Conservation (phyloP, 2,797 vertebrate genomes). For the Euthynnus affinis region DNA sequence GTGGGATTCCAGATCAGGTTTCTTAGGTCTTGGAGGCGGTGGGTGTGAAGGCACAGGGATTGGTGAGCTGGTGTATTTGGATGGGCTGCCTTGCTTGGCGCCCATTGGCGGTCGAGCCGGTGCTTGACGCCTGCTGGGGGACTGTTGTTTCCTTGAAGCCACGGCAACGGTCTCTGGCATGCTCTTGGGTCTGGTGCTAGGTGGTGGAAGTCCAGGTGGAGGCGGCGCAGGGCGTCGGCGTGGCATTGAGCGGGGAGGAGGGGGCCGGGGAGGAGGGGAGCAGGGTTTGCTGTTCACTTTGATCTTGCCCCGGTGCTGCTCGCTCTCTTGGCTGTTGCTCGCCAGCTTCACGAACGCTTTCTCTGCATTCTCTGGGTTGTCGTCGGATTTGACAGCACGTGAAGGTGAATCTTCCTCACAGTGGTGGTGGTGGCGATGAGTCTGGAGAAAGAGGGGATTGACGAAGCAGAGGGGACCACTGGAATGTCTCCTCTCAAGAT, state of each 20-base stretch:
- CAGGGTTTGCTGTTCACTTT: slow-evolving; percentile 74
- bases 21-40: slow-evolving; percentile 89
- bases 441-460: slow-evolving; percentile 95
- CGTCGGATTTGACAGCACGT: slow-evolving; percentile 2
- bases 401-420: background rate
- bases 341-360: background rate
- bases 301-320: slow-evolving; percentile 3
- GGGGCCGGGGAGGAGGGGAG: slow-evolving; percentile 91
- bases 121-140: slow-evolving; percentile 73
- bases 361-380: slow-evolving; percentile 24
- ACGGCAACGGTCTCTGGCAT: slow-evolving; percentile 58
- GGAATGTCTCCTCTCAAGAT: slow-evolving; percentile 90
- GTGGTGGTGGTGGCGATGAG: slow-evolving; percentile 79
- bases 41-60: slow-evolving; percentile 81
- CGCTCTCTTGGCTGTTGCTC: slow-evolving; percentile 2
- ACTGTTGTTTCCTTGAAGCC: slow-evolving; percentile 23
- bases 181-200: slow-evolving; percentile 64
- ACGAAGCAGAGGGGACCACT: slow-evolving; percentile 94
- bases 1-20: slow-evolving; percentile 82
- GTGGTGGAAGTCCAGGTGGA: slow-evolving; percentile 56
- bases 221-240: slow-evolving; percentile 68
- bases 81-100: slow-evolving; percentile 61
- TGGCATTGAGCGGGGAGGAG: slow-evolving; percentile 86
- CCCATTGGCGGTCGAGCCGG: slow-evolving; percentile 85
- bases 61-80: slow-evolving; percentile 76